phyloP scores from a whole-genome alignment of 2,888 invertebrate species.

The Acholoe squamosa region DNA sequence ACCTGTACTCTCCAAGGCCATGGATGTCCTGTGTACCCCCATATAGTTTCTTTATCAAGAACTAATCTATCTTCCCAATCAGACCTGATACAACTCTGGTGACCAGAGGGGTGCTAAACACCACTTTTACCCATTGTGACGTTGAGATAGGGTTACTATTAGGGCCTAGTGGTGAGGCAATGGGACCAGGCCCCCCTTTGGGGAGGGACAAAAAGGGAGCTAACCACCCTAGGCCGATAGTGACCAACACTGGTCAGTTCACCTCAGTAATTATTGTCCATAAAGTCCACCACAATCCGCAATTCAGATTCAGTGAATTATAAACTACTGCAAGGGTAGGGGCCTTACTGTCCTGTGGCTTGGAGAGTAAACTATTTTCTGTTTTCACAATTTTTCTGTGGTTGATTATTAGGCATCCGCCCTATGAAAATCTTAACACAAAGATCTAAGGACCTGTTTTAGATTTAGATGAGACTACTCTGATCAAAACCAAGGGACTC shows the following conservation, averaged over 20 bases:
- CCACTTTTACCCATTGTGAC: conserved; percentile 36
- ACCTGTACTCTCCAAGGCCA: not conserved
- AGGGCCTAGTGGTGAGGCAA: not conserved
- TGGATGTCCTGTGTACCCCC: too few relatives aligned
- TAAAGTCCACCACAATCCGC: not conserved
- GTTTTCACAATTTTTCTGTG: conserved; percentile 5
- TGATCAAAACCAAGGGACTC: too few relatives aligned
- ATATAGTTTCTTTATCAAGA: too few relatives aligned
- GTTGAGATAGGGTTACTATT: conserved; percentile 5
- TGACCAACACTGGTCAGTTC: conserved; percentile 7
- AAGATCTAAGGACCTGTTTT: too few relatives aligned
- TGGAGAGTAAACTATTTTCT: not conserved
- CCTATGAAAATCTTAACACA: not conserved
- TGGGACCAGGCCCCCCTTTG: conserved; percentile 18
- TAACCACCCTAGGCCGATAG: not conserved
- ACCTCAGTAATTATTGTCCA: conserved; percentile 32
- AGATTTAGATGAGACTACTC: too few relatives aligned
- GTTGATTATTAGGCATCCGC: not conserved
- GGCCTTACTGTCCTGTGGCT: not conserved
- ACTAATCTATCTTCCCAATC: conserved; percentile 1
- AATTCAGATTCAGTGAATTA: conserved; percentile 12
- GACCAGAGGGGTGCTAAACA: conserved; percentile 17
- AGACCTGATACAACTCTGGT: conserved; percentile 12
- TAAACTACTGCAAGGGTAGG: not conserved
- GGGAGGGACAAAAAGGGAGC: not conserved